Conservation (phyloP, 2,797 vertebrate genomes). For the Pseudotriccus pelzelni region DNA sequence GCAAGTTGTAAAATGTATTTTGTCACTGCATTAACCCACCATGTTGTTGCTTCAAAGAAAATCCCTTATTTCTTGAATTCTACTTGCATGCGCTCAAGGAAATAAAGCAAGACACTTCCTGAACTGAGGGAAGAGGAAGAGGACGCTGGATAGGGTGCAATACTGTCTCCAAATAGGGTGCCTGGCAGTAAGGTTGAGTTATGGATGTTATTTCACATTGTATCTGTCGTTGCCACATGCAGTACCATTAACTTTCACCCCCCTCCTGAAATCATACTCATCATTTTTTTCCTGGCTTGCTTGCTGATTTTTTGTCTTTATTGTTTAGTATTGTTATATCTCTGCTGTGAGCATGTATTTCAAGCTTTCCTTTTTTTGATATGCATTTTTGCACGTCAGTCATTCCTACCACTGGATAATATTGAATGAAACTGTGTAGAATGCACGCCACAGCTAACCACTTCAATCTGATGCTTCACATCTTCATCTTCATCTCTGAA, state of each 20-base stretch:
- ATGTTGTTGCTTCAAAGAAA: neutral
- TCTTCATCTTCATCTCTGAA: constrained; percentile 56
- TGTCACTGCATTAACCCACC: neutral
- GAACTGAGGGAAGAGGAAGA: constrained; percentile 52
- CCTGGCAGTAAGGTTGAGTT: constrained; percentile 12
- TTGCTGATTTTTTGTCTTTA: neutral
- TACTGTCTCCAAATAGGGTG: neutral
- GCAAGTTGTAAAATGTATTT: constrained; percentile 24
- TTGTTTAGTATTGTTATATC: constrained; percentile 16
- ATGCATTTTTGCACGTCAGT: constrained; percentile 19
- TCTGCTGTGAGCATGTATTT: constrained; percentile 40
- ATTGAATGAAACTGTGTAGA: neutral
- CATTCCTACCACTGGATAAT: neutral
- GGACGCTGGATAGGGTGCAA: neutral
- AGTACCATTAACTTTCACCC: neutral
- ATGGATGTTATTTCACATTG: neutral
- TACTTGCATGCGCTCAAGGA: constrained; percentile 74
- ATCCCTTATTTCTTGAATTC: constrained; percentile 37
- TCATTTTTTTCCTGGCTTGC: neutral
- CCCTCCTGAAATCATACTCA: neutral
- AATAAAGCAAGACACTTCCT: constrained; percentile 64
- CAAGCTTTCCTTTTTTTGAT: constrained; percentile 13
- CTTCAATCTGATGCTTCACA: constrained; percentile 5
- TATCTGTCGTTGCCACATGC: neutral
- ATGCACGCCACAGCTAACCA: neutral